These are phyloP conservation scores for Pipistrellus pygmaeus DNA, from an alignment of 2,797 vertebrate genomes.

Conservation along the genomic window DNA sequence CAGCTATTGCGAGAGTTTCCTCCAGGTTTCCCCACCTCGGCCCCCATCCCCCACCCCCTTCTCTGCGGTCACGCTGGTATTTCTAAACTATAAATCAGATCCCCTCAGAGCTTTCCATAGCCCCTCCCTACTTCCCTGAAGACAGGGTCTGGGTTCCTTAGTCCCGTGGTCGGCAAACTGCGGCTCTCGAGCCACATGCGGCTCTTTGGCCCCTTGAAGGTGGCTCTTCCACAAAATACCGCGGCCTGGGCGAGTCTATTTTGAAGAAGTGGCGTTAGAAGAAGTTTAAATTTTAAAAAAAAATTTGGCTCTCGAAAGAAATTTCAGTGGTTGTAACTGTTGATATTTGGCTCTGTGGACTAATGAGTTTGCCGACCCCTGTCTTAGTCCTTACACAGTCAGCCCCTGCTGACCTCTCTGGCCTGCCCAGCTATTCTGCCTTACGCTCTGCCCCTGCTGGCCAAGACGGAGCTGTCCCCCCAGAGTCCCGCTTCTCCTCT, in stretches of 20 bases:
- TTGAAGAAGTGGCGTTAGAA: too few species aligned
- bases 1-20: not conserved
- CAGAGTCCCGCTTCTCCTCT: not conserved
- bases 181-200: too few species aligned
- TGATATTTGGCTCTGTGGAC: too few species aligned
- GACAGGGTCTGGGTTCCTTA: not conserved
- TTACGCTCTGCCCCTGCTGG: not conserved
- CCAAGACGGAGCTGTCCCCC: not conserved
- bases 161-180: too few species aligned
- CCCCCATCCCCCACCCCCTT: not conserved
- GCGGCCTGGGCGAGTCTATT: too few species aligned
- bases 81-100: not conserved
- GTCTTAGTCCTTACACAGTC: not conserved
- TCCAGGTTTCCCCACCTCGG: not conserved
- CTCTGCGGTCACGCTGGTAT: not conserved
- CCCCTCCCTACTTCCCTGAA: slow-evolving; percentile 17
- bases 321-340: too few species aligned
- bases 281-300: too few species aligned
- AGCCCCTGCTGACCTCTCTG: not conserved
- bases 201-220: too few species aligned
- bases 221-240: too few species aligned
- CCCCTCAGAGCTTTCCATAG: not conserved
- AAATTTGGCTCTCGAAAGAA: too few species aligned
- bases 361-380: too few species aligned
- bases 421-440: not conserved